These are phyloP conservation scores for Agrotis segetum DNA, from an alignment of 2,888 invertebrate species.

Conservation along the genomic window DNA sequence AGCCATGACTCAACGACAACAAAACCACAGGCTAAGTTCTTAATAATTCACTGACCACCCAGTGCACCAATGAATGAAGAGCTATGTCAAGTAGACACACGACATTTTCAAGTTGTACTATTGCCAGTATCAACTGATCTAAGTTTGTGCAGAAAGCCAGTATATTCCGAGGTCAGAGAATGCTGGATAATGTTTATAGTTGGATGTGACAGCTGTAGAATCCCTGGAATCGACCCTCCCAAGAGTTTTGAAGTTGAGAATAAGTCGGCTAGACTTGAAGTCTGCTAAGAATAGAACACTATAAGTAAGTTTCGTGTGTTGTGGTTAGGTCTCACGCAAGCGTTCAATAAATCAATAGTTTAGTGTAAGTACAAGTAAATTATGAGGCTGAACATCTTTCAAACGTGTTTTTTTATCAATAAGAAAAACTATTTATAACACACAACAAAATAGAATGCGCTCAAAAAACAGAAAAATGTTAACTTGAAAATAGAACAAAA, in stretches of 20 bases:
- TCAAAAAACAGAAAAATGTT: too few relatives aligned
- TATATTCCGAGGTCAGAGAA: neutral
- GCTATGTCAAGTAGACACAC: constrained; percentile 43
- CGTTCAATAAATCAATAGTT: neutral
- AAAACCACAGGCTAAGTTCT: constrained; percentile 67
- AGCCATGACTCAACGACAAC: constrained; percentile 69
- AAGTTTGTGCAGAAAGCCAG: neutral
- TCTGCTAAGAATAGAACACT: constrained; percentile 19
- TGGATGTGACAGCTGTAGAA: neutral
- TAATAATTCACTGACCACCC: constrained; percentile 70
- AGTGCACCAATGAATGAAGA: constrained; percentile 58
- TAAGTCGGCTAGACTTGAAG: constrained; percentile 6
- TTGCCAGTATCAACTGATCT: neutral
- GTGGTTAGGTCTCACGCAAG: neutral
- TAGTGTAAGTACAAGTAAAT: neutral
- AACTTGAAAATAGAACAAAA: too few relatives aligned
- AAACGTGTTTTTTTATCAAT: neutral
- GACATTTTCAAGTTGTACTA: constrained; percentile 12
- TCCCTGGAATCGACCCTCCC: neutral
- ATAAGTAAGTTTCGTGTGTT: neutral
- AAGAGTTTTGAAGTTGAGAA: constrained; percentile 1
- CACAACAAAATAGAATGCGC: too few relatives aligned
- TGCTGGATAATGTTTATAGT: neutral
- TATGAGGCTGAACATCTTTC: neutral
- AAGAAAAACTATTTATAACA: too few relatives aligned